phyloP scores from a whole-genome alignment of 2,888 invertebrate genomes.

The Drosophila meridionalis region DNA sequence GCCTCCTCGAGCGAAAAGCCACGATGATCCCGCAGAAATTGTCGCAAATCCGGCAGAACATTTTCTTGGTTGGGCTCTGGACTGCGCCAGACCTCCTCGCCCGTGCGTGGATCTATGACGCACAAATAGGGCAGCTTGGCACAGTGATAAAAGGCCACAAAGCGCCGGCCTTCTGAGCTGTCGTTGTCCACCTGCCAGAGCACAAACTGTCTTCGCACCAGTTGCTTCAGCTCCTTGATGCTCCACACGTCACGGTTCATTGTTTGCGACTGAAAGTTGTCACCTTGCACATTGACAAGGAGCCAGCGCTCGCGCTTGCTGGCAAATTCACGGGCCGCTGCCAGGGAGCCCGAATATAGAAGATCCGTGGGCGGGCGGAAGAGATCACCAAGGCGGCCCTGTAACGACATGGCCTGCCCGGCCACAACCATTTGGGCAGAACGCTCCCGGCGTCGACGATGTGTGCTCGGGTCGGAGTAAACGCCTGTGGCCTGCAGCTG shows the following conservation, averaged over 20 bases:
- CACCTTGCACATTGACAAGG: constrained; percentile 89
- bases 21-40: constrained; percentile 75
- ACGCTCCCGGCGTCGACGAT: constrained; percentile 62
- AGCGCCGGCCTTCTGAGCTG: constrained; percentile 87
- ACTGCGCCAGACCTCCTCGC: constrained; percentile 86
- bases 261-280: constrained; percentile 89
- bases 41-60: constrained; percentile 70
- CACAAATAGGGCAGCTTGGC: constrained; percentile 88
- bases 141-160: constrained; percentile 88
- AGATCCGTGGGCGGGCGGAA: constrained; percentile 89
- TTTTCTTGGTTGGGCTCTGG: constrained; percentile 76
- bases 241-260: constrained; percentile 91
- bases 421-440: constrained; percentile 70
- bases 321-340: constrained; percentile 87
- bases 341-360: constrained; percentile 87
- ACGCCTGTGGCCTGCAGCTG: constrained; percentile 75
- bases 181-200: constrained; percentile 88
- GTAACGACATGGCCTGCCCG: constrained; percentile 55
- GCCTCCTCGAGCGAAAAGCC: constrained; percentile 76
- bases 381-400: constrained; percentile 87
- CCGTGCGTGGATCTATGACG: constrained; percentile 89
- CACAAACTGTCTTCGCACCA: constrained; percentile 88
- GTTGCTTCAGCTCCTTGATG: constrained; percentile 86
- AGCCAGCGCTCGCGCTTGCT: constrained; percentile 88
- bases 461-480: constrained; percentile 55